These are phyloP conservation scores for Hirundo rustica DNA, from an alignment of 2,797 vertebrate species.

Conservation along the genomic window DNA sequence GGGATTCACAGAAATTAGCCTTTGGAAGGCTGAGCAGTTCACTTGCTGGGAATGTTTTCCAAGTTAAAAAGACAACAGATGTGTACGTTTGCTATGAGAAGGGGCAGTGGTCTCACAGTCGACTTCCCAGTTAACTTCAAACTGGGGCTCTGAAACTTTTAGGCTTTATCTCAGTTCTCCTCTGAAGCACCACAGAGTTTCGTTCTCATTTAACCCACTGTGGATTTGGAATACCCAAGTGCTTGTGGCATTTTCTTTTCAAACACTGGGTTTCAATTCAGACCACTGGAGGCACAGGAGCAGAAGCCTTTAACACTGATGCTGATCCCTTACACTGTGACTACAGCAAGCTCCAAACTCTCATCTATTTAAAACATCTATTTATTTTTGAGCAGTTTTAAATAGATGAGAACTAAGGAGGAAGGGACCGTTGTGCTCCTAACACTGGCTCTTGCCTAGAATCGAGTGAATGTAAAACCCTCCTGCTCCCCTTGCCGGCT, in stretches of 20 bases:
- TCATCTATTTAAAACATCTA: conserved; percentile 59
- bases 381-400: conserved; percentile 66
- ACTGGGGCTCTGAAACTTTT: background rate
- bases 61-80: background rate
- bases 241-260: background rate
- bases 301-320: background rate
- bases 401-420: conserved; percentile 50
- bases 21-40: background rate
- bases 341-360: conserved; percentile 14
- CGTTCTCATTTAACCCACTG: background rate
- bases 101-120: background rate
- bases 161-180: background rate
- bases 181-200: background rate
- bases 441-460: background rate
- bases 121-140: background rate
- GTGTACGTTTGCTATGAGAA: background rate
- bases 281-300: background rate
- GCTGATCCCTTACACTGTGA: background rate
- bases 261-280: background rate
- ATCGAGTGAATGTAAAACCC: conserved; percentile 8
- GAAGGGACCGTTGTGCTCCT: background rate
- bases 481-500: background rate
- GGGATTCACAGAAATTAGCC: background rate
- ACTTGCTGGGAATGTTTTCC: background rate
- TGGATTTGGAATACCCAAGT: background rate